Evolutionary conservation across 2,113 vertebrate species (phyloP), one percentile per base, ranked within the genome.

Genomic region (Synodontis membranacea): DNA sequence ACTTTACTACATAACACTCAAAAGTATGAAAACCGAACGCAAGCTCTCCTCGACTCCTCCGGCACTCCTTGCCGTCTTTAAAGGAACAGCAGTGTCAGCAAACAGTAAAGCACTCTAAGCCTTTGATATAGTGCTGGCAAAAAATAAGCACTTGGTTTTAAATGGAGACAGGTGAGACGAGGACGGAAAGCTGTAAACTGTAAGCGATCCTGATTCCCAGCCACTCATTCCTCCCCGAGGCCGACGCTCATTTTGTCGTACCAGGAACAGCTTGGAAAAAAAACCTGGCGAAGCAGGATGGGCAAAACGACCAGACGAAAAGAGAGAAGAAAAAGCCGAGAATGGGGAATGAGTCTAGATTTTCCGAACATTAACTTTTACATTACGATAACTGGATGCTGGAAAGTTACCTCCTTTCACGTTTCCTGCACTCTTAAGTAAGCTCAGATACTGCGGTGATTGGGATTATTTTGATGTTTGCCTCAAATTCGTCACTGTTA

Each of bases 201-300:
- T 86, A 75, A 86, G 56, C 7, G 54, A 39, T 87, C 85, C 85
- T 86, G 76, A 86, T 84, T 86, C 70, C 85, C 66, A 87, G 86
- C 66, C 48, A 80, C 85, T 88, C 84, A 86, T 86, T 88, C 74
- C 23, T 88, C 84, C 72, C 80, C 80, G 28, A 46, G 75, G 37
- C 84, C 39, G 72, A 58, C 3, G n/a, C n/a, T 62, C 84, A 78
- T 76, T 85, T 46, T 78, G 84, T 76, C 44, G 50, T 56, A 78
- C 8, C 14, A 72, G 66, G 58, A 64, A 46, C 39, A 82, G 80
- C 39, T 64, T 64, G 80, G 80, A 82, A 82, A 82, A 19, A 82
- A 82, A 82, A 19, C 42, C 80, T 64, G 42, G 39, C 9, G 2
- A 80, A 58, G 34, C 14, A 62, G 39, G 58, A 64, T 25, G 31